Conservation (phyloP, 2,888 invertebrate species). For the Hipparchia sbordonii region DNA sequence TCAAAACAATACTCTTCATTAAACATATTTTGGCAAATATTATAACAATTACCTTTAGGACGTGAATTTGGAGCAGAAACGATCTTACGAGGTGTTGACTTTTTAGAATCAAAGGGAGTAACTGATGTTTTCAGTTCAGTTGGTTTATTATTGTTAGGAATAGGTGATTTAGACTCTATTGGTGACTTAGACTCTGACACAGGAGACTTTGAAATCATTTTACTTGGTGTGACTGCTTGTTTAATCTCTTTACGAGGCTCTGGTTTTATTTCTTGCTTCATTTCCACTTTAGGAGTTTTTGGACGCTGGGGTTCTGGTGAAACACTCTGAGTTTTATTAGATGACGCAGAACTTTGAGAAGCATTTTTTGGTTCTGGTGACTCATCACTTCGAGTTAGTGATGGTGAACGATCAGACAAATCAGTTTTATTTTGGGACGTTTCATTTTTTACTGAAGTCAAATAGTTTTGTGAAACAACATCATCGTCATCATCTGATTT, state of each 20-base stretch:
- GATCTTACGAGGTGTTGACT: conserved; percentile 70
- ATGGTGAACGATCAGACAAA: conserved; percentile 74
- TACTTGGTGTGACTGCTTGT: conserved; percentile 51
- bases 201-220: conserved; percentile 62
- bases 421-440: conserved; percentile 59
- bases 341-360: conserved; percentile 50
- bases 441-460: conserved; percentile 52
- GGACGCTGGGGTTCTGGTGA: conserved; percentile 67
- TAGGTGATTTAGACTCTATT: conserved; percentile 57
- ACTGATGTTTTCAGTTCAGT: conserved; percentile 64
- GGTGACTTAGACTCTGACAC: conserved; percentile 63
- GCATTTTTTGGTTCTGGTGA: conserved; percentile 73
- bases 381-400: conserved; percentile 76
- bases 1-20: conserved; percentile 41
- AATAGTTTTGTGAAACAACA: conserved; percentile 66
- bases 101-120: conserved; percentile 59
- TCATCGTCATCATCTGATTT: conserved; percentile 75
- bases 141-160: conserved; percentile 64
- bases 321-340: conserved; percentile 58
- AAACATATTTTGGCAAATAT: conserved; percentile 14
- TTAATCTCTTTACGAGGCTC: conserved; percentile 52
- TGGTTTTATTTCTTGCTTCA: conserved; percentile 52
- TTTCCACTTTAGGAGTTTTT: conserved; percentile 68
- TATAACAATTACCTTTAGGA: conserved; percentile 68
- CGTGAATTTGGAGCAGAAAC: conserved; percentile 71